Conservation (phyloP, 2,888 invertebrate genomes). For the Amorpha juglandis region DNA sequence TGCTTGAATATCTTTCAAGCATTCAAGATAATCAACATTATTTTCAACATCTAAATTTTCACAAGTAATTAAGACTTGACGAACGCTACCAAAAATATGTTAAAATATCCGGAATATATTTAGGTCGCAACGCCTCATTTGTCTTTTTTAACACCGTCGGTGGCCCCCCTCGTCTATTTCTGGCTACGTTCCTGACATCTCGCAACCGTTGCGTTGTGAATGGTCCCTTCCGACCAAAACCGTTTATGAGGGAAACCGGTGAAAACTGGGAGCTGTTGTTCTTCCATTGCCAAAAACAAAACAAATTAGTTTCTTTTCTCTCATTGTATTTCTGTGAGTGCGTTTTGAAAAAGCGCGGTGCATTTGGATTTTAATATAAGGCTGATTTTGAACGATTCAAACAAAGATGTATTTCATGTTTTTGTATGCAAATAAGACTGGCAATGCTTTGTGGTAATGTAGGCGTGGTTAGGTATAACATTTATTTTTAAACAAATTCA, state of each 20-base stretch:
- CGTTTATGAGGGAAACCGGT: conserved; percentile 60
- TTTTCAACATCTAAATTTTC: neutral
- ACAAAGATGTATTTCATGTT: conserved; percentile 16
- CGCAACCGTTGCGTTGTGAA: conserved; percentile 29
- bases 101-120: conserved; percentile 22
- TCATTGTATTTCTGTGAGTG: conserved; percentile 51
- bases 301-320: conserved; percentile 60
- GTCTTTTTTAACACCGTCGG: conserved; percentile 15
- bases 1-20: no score
- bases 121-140: conserved; percentile 21
- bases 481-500: no score
- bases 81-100: conserved; percentile 12
- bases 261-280: conserved; percentile 53
- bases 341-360: conserved; percentile 37
- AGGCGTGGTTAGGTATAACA: no score
- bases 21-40: neutral
- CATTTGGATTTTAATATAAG: conserved; percentile 36
- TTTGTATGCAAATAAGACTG: conserved; percentile 26
- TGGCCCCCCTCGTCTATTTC: conserved; percentile 24
- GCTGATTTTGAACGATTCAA: conserved; percentile 7
- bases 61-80: conserved; percentile 5
- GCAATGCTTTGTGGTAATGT: neutral
- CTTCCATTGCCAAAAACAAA: conserved; percentile 68
- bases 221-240: conserved; percentile 49
- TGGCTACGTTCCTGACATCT: conserved; percentile 16